phyloP scores from a whole-genome alignment of 2,888 invertebrate species.

The Cephalotes varians region DNA sequence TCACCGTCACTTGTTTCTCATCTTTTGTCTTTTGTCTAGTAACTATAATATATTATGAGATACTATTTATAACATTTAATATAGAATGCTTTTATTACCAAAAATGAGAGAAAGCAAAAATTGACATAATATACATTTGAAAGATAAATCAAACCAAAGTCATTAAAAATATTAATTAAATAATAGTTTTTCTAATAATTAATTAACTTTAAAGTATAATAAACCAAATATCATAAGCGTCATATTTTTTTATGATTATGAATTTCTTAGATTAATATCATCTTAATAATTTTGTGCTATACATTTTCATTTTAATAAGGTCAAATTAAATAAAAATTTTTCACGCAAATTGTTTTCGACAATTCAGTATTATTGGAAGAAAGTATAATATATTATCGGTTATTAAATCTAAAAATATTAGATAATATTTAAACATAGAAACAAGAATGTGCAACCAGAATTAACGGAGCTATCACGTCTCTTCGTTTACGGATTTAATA shows the following conservation, averaged over 20 bases:
- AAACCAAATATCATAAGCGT: not conserved
- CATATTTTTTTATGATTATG: not conserved
- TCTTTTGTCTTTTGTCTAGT: not conserved
- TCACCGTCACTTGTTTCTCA: not conserved
- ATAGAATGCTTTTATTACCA: not conserved
- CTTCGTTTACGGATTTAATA: constrained; percentile 38
- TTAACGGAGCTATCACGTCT: constrained; percentile 25
- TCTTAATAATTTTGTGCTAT: not conserved
- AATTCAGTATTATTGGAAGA: not conserved
- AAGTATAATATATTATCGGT: not conserved
- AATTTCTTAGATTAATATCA: not conserved
- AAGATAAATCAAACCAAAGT: not conserved
- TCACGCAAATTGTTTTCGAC: not conserved
- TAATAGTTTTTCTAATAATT: not conserved
- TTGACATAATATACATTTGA: not conserved
- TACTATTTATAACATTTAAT: not conserved
- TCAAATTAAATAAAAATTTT: not conserved
- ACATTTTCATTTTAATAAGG: not conserved
- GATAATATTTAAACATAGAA: not conserved
- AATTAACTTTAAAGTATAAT: not conserved
- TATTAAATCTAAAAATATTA: not conserved
- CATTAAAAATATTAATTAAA: not conserved
- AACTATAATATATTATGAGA: not conserved
- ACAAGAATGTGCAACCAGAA: not conserved
- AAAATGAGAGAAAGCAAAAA: not conserved